Evolutionary conservation across 2,113 vertebrate genomes (phyloP).

Genomic region (Apodemus speciosus): DNA sequence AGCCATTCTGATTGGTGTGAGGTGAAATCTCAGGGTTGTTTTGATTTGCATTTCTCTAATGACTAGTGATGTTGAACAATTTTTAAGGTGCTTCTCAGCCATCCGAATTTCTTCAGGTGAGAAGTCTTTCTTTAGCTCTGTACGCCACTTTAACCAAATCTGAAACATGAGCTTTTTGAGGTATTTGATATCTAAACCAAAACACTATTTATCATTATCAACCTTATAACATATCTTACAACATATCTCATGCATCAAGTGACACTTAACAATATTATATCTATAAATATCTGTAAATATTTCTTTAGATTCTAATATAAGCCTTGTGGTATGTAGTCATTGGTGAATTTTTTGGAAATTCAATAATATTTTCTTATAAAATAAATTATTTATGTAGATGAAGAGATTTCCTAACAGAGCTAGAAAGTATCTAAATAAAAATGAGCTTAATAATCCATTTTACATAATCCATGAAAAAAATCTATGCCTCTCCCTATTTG

Average conservation of each 20-base stretch:
- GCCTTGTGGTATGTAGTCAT: background rate
- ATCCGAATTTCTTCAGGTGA: too few species aligned
- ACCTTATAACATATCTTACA: background rate
- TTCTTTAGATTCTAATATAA: constrained; percentile 19
- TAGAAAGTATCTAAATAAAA: background rate
- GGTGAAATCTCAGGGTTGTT: too few species aligned
- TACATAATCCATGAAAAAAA: constrained; percentile 2
- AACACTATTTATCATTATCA: background rate
- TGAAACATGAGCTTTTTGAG: background rate
- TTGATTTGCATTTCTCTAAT: too few species aligned
- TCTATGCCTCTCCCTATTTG: background rate
- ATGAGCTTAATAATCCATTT: background rate
- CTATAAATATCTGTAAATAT: background rate
- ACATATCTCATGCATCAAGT: background rate
- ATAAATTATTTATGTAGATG: background rate
- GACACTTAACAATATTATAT: background rate
- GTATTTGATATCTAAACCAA: background rate
- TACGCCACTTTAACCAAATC: too few species aligned
- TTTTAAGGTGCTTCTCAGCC: too few species aligned
- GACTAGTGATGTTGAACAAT: too few species aligned
- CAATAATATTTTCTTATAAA: background rate
- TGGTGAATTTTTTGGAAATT: background rate
- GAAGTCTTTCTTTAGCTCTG: too few species aligned
- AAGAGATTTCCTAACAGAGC: background rate
- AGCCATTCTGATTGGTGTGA: too few species aligned